phyloP scores from a whole-genome alignment of 2,113 vertebrate species.

The Nibea coibor region DNA sequence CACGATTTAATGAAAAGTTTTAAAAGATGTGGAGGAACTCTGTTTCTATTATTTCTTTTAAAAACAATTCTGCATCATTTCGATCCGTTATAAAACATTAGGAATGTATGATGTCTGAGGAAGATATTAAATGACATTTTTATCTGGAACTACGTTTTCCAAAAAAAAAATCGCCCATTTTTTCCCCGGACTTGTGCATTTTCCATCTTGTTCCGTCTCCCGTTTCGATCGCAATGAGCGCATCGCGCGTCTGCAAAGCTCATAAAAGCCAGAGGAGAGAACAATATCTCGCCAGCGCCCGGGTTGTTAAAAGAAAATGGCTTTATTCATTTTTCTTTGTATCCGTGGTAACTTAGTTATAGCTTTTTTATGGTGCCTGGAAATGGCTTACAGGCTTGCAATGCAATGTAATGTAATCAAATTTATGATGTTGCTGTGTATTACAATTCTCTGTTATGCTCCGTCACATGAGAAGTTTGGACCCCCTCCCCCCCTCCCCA shows the following conservation, averaged over 20 bases:
- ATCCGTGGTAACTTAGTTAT: slow-evolving; percentile 80
- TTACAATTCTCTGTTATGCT: slow-evolving; percentile 80
- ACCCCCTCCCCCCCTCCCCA: slow-evolving; percentile 1
- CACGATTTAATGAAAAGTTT: neutral
- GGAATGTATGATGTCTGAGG: neutral
- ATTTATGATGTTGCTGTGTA: slow-evolving; percentile 81
- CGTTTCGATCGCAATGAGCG: slow-evolving; percentile 58
- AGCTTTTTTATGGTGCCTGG: slow-evolving; percentile 78
- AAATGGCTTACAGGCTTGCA: slow-evolving; percentile 78
- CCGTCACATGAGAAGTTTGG: slow-evolving; percentile 72
- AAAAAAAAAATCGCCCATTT: neutral
- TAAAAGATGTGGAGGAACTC: neutral
- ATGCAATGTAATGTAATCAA: slow-evolving; percentile 81
- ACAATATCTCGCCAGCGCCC: slow-evolving; percentile 68
- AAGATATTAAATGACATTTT: neutral
- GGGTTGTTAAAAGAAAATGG: slow-evolving; percentile 80
- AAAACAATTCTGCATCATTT: neutral
- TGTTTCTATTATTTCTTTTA: neutral
- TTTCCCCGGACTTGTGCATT: slow-evolving; percentile 40
- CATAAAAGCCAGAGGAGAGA: slow-evolving; percentile 71
- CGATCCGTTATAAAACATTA: neutral
- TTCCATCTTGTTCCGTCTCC: slow-evolving; percentile 39
- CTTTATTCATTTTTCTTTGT: slow-evolving; percentile 81
- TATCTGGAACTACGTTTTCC: neutral
- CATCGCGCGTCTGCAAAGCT: slow-evolving; percentile 60